Evolutionary conservation across 2,797 vertebrate species (phyloP), one percentile per base, ranked within the genome.

Genomic region (Pseudochromis fuscus): DNA sequence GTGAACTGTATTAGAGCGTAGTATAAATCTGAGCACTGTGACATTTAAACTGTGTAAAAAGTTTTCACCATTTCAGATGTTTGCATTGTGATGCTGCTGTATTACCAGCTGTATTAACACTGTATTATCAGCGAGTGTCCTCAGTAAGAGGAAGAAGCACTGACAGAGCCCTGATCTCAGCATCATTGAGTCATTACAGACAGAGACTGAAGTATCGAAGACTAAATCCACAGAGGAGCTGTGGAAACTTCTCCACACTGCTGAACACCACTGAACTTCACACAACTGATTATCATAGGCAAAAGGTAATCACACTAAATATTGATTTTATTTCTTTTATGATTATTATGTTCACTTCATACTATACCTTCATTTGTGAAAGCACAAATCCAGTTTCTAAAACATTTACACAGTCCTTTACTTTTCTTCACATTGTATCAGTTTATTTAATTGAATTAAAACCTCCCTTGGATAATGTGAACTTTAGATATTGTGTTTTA

Each of bases 381-480:
- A 44, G 42, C 42, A 44, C 4, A 21, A 11, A 21, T 2, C 11
- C 0, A 9, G 38, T n/a, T 15, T 23, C 42, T 21, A 45, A 45
- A 45, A 45, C 19, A 8, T 23, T 11, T 5, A 19, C 42, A 19
- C 40, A 45, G 19, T 23, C 19, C 4, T 31, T 31, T 33, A 33
- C 25, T 11, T 50, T 1, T 23, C 25, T 40, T 44, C 0, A 5
- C 0, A 65, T 31, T 63, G 67, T 37, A 44, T 38, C 9, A 62
- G 4, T 52, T 73, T 65, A 2, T 38, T 57, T n/a, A 2, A 45
- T 45, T 72, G 13, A 45, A 51, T 23, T 35, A 40, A 51, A 44
- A 37, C 4, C 8, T 35, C 0, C 1, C 4, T 25, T 60, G 3
- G 56, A 46, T 42, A 0, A 46, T 25, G 61, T 7, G 31, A 46